Evolutionary conservation across 92 coral and sea anemone genomes (phyloP).

Genomic region (Umimayanthus chanpuru): DNA sequence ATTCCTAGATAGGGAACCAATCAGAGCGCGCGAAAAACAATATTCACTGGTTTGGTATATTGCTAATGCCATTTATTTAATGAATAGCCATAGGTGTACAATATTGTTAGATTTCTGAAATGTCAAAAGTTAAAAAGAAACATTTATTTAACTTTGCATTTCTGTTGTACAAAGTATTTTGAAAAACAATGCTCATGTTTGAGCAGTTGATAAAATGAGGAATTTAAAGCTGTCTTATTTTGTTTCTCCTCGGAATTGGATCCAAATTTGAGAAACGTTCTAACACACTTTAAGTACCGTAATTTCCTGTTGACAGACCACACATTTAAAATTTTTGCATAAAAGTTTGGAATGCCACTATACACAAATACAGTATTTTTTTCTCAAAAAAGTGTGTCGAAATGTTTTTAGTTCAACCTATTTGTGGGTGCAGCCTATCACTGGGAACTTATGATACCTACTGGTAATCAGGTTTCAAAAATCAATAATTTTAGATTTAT

Average conservation of each 20-base stretch:
- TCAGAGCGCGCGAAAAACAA: too few species aligned
- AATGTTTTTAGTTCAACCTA: background rate
- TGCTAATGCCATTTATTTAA: background rate
- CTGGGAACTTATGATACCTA: constrained; percentile 8
- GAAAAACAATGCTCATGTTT: background rate
- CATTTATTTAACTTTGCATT: background rate
- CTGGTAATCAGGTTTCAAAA: background rate
- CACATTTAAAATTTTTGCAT: background rate
- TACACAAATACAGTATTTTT: background rate
- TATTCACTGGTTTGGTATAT: too few species aligned
- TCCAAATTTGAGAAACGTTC: background rate
- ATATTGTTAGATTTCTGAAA: too few species aligned
- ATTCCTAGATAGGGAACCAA: too few species aligned
- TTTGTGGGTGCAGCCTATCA: constrained; percentile 11
- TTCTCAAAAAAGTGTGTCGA: background rate
- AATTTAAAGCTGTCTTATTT: background rate
- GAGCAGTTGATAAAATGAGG: background rate
- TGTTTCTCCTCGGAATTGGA: background rate
- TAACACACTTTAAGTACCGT: background rate
- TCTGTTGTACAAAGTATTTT: background rate
- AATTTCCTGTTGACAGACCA: background rate
- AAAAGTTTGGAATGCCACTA: background rate
- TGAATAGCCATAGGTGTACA: background rate
- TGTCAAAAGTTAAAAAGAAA: background rate
- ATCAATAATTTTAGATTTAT: background rate